phyloP scores from a whole-genome alignment of 2,797 vertebrate genomes.

The Heterohyrax brucei region DNA sequence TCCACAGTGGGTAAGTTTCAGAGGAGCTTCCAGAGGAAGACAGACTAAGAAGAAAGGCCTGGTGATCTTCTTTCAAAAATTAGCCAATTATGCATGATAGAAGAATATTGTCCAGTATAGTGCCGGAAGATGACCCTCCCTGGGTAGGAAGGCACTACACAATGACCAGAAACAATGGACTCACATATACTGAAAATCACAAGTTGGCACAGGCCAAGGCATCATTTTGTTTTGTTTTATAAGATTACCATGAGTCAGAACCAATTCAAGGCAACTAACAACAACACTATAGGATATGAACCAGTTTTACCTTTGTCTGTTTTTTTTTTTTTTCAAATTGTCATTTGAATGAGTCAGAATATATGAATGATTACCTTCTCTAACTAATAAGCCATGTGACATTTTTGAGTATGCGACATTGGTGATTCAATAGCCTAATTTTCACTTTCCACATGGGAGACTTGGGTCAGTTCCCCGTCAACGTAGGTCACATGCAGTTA shows the following conservation, averaged over 20 bases:
- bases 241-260: neutral
- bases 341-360: neutral
- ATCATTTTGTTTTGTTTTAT: neutral
- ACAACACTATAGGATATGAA: neutral
- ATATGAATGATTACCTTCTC: conserved; percentile 10
- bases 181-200: too few relatives aligned
- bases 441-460: neutral
- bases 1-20: too few relatives aligned
- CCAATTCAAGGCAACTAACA: neutral
- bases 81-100: too few relatives aligned
- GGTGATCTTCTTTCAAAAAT: too few relatives aligned
- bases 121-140: too few relatives aligned
- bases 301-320: neutral
- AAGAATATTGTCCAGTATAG: too few relatives aligned
- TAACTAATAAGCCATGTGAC: neutral
- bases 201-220: neutral
- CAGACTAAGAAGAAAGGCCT: too few relatives aligned
- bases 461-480: neutral
- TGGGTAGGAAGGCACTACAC: too few relatives aligned
- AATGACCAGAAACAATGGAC: neutral
- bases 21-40: too few relatives aligned
- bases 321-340: neutral
- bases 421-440: neutral
- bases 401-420: neutral
- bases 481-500: neutral